Percentiles rank a stretch among this genome's conserved stretches.
Evolutionary conservation across 2,888 invertebrate species (phyloP).

Genomic region (Drosophila anomelani): DNA sequence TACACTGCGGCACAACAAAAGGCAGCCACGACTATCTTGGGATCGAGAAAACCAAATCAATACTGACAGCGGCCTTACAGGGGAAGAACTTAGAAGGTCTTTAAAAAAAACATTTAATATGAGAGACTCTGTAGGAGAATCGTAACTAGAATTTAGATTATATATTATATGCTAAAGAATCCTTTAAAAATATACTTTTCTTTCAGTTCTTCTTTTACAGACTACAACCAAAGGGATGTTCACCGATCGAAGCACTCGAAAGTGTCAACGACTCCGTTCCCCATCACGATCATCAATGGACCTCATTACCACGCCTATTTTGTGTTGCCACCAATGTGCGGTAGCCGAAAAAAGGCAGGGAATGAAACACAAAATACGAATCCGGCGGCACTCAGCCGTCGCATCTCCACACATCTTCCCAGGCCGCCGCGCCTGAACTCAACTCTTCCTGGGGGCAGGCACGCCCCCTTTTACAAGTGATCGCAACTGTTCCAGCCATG

Average conservation of each 20-base stretch:
- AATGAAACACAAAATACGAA: slow-evolving; percentile 15
- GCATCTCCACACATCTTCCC: slow-evolving; percentile 58
- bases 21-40: neutral
- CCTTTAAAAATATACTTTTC: neutral
- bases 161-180: neutral
- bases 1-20: slow-evolving; percentile 65
- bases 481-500: slow-evolving; percentile 55
- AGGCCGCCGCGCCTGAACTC: slow-evolving; percentile 26
- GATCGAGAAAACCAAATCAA: slow-evolving; percentile 58
- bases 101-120: neutral
- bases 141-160: neutral
- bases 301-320: slow-evolving; percentile 68
- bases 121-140: neutral
- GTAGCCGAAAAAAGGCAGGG: slow-evolving; percentile 52
- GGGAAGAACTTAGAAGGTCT: slow-evolving; percentile 9
- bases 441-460: slow-evolving; percentile 68
- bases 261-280: slow-evolving; percentile 66
- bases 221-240: slow-evolving; percentile 12
- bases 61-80: slow-evolving; percentile 54
- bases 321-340: slow-evolving; percentile 74
- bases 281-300: slow-evolving; percentile 41
- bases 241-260: slow-evolving; percentile 39
- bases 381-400: slow-evolving; percentile 56
- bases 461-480: slow-evolving; percentile 71
- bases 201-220: slow-evolving; percentile 1